Evolutionary conservation across 1,140 invertebrate genomes (phyloP).

Genomic region (Macrostomum lignano): DNA sequence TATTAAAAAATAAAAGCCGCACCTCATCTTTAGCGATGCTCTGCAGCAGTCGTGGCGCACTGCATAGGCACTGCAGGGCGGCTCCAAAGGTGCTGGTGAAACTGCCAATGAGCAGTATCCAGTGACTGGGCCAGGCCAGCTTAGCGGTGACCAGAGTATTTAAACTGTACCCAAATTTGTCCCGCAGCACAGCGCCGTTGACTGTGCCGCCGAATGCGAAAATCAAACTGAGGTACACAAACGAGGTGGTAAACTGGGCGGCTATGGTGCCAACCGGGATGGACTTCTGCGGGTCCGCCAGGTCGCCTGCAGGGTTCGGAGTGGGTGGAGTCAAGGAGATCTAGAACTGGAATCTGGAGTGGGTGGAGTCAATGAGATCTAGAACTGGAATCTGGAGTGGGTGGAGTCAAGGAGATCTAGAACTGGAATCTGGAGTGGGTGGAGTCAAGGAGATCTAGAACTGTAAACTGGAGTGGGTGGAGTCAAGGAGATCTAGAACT

Average conservation of each 20-base stretch:
- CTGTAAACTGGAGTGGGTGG: too few relatives aligned
- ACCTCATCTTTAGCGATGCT: constrained; percentile 86
- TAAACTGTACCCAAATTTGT: background rate
- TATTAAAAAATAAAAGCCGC: too few relatives aligned
- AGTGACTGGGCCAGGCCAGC: constrained; percentile 58
- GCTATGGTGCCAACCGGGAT: constrained; percentile 87
- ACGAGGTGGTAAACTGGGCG: constrained; percentile 74
- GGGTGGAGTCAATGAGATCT: too few relatives aligned
- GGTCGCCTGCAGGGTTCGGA: too few relatives aligned
- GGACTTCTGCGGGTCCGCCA: constrained; percentile 84
- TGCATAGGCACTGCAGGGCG: constrained; percentile 82
- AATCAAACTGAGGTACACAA: constrained; percentile 11
- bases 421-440: too few relatives aligned
- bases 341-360: too few relatives aligned
- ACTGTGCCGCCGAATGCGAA: background rate
- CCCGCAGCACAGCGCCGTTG: background rate
- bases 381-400: too few relatives aligned
- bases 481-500: too few relatives aligned
- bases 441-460: too few relatives aligned
- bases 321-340: too few relatives aligned
- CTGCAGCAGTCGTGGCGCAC: constrained; percentile 39
- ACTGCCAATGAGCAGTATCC: constrained; percentile 78
- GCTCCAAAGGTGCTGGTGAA: constrained; percentile 86
- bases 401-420: too few relatives aligned
- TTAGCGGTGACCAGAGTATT: constrained; percentile 58